These are phyloP conservation scores for Dasypus novemcinctus DNA, from an alignment of 2,113 vertebrate species.

Conservation along the genomic window DNA sequence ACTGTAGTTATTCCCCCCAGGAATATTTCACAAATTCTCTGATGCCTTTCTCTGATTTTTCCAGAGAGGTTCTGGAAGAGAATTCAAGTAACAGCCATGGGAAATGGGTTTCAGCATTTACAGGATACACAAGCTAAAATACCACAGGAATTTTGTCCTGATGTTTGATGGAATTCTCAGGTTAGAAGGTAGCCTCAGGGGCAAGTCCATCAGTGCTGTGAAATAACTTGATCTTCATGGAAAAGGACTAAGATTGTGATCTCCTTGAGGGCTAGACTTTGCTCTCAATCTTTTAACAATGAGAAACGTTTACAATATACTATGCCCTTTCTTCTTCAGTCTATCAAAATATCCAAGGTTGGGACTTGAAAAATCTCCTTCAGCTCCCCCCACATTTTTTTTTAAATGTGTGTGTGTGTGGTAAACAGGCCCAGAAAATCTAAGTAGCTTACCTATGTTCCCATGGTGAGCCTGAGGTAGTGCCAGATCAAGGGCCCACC, in stretches of 20 bases:
- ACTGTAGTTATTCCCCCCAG: background rate
- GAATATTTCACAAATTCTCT: background rate
- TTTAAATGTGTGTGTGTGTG: background rate
- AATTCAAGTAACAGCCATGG: background rate
- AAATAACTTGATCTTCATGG: background rate
- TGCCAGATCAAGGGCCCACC: background rate
- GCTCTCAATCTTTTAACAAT: background rate
- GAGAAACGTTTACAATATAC: background rate
- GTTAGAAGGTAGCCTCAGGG: background rate
- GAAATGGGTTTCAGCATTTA: background rate
- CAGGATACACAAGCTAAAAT: background rate
- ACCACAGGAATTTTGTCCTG: background rate
- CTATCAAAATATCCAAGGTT: background rate
- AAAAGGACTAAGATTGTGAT: background rate
- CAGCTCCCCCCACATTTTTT: background rate
- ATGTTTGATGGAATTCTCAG: background rate
- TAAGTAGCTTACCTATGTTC: background rate
- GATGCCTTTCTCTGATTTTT: constrained; percentile 36
- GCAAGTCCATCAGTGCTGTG: background rate
- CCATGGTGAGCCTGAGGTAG: background rate
- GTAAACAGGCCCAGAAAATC: background rate
- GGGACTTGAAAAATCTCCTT: background rate
- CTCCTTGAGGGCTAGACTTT: background rate
- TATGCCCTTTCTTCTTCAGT: background rate
- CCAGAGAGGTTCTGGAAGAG: background rate